Percentiles rank a stretch among this genome's conserved stretches.
phyloP scores from a whole-genome alignment of 2,113 vertebrate genomes.

The Leucosticte australis region DNA sequence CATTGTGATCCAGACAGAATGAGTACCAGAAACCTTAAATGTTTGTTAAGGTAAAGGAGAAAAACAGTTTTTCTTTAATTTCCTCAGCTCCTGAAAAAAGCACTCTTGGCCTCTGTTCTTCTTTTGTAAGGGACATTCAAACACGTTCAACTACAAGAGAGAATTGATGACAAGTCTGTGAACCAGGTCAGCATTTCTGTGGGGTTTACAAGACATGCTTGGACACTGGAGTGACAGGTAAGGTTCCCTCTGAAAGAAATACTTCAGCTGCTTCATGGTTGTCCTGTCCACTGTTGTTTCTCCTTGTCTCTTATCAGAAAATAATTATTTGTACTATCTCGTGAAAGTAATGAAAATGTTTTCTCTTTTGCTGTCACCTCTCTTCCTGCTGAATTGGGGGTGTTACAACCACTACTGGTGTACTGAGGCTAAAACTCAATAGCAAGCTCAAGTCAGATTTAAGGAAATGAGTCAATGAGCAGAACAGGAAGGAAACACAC shows the following conservation, averaged over 20 bases:
- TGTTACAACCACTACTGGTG: background rate
- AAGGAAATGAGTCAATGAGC: background rate
- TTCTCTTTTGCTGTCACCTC: background rate
- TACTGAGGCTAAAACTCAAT: background rate
- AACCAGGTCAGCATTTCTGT: background rate
- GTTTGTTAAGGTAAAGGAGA: background rate
- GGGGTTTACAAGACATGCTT: background rate
- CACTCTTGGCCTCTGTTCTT: background rate
- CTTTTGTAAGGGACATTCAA: background rate
- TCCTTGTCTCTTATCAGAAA: background rate
- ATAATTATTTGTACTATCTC: background rate
- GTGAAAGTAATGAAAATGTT: background rate
- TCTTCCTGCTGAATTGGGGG: background rate
- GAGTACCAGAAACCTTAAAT: background rate
- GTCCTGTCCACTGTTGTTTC: background rate
- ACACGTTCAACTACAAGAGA: background rate
- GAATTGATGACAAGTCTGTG: background rate
- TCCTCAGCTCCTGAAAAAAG: background rate
- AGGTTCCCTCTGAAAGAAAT: background rate
- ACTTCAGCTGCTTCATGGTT: background rate
- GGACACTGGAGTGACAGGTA: background rate
- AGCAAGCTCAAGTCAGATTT: background rate
- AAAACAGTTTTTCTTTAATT: background rate
- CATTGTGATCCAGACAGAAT: background rate
- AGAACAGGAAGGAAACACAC: background rate